Percentiles rank a stretch among this genome's conserved stretches.
These are phyloP conservation scores for Drosophila mayri DNA, from an alignment of 1,140 invertebrate species.

Conservation along the genomic window DNA sequence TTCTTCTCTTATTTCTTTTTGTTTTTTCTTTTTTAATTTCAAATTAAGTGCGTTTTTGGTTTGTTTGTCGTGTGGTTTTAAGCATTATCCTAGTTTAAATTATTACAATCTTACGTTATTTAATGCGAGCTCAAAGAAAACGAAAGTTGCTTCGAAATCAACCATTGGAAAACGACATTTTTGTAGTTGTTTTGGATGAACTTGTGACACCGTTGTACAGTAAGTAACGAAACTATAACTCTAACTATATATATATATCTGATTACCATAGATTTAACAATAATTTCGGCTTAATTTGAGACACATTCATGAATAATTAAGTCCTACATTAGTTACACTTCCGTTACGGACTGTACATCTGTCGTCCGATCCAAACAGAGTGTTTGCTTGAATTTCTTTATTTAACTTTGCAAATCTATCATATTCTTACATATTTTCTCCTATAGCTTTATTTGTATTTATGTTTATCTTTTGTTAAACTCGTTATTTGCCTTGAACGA, in stretches of 20 bases:
- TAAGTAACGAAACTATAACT: constrained; percentile 17
- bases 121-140: constrained; percentile 21
- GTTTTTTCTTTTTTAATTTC: constrained; percentile 19
- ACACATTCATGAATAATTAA: constrained; percentile 1
- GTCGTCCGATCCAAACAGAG: background rate
- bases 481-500: constrained; percentile 44
- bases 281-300: background rate
- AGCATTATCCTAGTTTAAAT: constrained; percentile 25
- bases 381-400: constrained; percentile 16
- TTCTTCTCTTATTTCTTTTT: constrained; percentile 22
- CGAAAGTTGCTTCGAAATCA: constrained; percentile 11
- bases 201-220: constrained; percentile 9
- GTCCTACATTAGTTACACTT: constrained; percentile 24
- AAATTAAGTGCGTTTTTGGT: constrained; percentile 54
- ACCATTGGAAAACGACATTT: constrained; percentile 5
- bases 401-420: constrained; percentile 12
- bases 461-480: constrained; percentile 34
- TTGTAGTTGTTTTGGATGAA: constrained; percentile 1
- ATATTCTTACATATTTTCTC: constrained; percentile 23
- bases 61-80: constrained; percentile 27
- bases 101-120: constrained; percentile 37
- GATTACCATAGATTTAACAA: constrained; percentile 1
- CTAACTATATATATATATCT: constrained; percentile 9
- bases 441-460: constrained; percentile 31
- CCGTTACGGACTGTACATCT: constrained; percentile 23